These are phyloP conservation scores for Strigamia crassipes DNA, from an alignment of 2,888 invertebrate species.

Conservation along the genomic window DNA sequence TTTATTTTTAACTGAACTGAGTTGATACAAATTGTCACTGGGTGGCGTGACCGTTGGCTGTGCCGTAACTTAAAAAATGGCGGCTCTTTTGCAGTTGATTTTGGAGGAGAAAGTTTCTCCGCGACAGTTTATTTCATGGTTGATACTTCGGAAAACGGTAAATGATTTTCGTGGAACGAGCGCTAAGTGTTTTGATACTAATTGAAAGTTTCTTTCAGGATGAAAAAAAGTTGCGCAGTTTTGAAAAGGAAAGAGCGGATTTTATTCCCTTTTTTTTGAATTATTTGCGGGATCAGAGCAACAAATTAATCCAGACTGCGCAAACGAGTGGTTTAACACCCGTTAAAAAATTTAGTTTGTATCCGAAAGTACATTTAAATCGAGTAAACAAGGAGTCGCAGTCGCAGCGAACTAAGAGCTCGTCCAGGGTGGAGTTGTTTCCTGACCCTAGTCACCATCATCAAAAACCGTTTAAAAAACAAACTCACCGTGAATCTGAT, in stretches of 20 bases:
- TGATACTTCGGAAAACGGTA: background rate
- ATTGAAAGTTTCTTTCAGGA: background rate
- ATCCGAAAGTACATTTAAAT: constrained; percentile 13
- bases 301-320: constrained; percentile 5
- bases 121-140: background rate
- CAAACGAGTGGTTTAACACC: constrained; percentile 15
- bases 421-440: background rate
- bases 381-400: background rate
- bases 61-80: background rate
- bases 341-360: constrained; percentile 3
- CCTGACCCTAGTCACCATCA: background rate
- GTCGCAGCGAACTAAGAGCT: background rate
- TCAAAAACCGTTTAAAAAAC: background rate
- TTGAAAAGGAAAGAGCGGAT: background rate
- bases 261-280: constrained; percentile 16
- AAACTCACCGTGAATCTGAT: background rate
- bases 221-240: background rate
- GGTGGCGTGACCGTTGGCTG: background rate
- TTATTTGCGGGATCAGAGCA: constrained; percentile 10
- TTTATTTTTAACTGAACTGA: background rate
- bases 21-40: background rate
- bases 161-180: background rate
- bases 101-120: background rate
- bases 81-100: background rate
- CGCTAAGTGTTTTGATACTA: background rate